Base-by-base conservation (phyloP, 1,140 invertebrate species). In the Cydia splendana region DNA sequence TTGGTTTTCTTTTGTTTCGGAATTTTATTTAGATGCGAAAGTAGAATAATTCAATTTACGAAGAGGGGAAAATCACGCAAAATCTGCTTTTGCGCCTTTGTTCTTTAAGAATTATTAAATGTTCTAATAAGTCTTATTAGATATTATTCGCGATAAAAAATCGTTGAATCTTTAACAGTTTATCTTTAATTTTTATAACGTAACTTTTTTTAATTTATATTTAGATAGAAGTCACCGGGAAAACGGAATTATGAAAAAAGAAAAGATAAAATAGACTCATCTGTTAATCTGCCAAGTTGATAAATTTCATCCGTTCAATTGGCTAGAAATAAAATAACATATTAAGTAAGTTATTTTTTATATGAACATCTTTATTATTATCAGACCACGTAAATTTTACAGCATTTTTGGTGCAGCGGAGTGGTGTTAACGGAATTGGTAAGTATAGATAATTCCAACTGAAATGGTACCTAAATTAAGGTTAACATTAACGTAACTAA, bases 21-120 rank as follows among this genome's bases (percentile, higher is more conserved):
- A 18, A 34, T 34, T 67, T n/a, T 67, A 28, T 38, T 30, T 30
- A 67, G 30, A 15, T 4, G 28, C 4, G 28, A 69, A 69, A 34
- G 30, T 69, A n/a, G 6, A 69, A 69, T 34, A 69, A 69, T 69
- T 4, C 28, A 69, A 69, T 69, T 69, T 69, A 12, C 13, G n/a
- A 38, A 38, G 65, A 34, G 15, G 57, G 10, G 20, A 24, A 24
- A 24, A 24, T 62, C 20, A 12, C 57, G 57, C 2, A 62, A 62
- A 62, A 24, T 62, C 57, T 62, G 57, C 57, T 62, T 24, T n/a
- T 53, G 51, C 0, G 57, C 7, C 57, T 62, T 62, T 62, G 57
- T 62, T 62, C 57, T 62, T 24, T 42, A 38, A n/a, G 7, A 71
- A 38, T 38, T 1, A 34, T 42, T 24, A 7, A 7, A 28, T 18